Percentiles rank a stretch among this genome's conserved stretches.
Conservation (phyloP, 1,140 invertebrate genomes). For the Polypedilum vanderplanki region DNA sequence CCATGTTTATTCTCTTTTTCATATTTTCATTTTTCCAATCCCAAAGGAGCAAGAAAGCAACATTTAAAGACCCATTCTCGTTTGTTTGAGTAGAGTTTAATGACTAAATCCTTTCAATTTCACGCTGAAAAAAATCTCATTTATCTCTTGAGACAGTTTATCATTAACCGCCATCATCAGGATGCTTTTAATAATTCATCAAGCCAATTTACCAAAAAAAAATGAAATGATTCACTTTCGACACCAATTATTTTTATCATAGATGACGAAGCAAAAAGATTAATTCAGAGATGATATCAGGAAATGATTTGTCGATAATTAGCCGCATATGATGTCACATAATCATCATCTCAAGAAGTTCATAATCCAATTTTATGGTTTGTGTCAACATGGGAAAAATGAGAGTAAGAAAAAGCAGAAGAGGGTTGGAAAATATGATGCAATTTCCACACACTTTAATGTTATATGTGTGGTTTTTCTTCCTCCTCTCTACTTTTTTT, state of each 20-base stretch:
- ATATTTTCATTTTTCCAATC: not conserved
- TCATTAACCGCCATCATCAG: not conserved
- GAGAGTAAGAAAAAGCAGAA: not conserved
- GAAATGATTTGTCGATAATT: not conserved
- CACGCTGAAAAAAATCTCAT: too few relatives aligned
- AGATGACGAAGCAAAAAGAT: not conserved
- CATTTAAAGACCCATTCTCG: too few relatives aligned
- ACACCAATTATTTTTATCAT: slow-evolving; percentile 23
- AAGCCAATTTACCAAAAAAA: not conserved
- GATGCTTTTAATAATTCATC: slow-evolving; percentile 23
- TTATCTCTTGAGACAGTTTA: not conserved
- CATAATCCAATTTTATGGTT: slow-evolving; percentile 25
- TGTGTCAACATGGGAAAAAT: slow-evolving; percentile 20
- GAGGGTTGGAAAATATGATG: slow-evolving; percentile 22
- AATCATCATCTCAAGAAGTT: not conserved
- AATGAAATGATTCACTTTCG: slow-evolving; percentile 6
- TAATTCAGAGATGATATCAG: not conserved
- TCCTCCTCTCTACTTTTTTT: not conserved
- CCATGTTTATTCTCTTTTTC: not conserved
- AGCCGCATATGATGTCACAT: not conserved
- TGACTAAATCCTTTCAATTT: too few relatives aligned
- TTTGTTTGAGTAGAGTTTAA: too few relatives aligned
- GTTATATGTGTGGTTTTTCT: too few relatives aligned
- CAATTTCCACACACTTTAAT: not conserved
- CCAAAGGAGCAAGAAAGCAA: not conserved